Percentiles rank a stretch among this genome's conserved stretches.
Conservation (phyloP, 1,140 invertebrate species). For the Drosophila littoralis region DNA sequence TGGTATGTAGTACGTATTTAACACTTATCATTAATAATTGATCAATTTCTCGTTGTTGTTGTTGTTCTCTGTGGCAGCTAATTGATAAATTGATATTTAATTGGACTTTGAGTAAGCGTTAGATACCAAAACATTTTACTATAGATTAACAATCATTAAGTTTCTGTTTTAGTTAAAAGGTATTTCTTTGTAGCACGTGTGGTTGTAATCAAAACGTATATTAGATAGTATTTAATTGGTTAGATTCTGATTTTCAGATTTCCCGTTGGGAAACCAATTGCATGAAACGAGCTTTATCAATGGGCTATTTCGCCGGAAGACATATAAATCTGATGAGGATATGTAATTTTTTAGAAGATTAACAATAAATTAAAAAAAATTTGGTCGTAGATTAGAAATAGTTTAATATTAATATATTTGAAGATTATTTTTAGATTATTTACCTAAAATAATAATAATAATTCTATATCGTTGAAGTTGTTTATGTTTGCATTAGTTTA, state of each 20-base stretch:
- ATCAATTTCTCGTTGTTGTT: constrained; percentile 21
- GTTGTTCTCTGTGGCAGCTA: constrained; percentile 10
- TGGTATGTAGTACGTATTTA: background rate
- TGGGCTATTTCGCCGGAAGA: too few species aligned
- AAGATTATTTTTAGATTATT: too few species aligned
- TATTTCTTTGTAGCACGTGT: background rate
- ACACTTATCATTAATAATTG: constrained; percentile 33
- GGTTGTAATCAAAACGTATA: background rate
- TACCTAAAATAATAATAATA: too few species aligned
- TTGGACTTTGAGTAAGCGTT: background rate
- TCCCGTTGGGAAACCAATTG: background rate
- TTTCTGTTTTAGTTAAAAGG: background rate
- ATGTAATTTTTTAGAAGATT: too few species aligned
- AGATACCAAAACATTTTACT: constrained; percentile 11
- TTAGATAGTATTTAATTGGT: background rate
- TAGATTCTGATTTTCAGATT: background rate
- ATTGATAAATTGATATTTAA: constrained; percentile 30
- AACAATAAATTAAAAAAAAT: too few species aligned
- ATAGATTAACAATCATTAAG: background rate
- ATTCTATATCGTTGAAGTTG: too few species aligned
- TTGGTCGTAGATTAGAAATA: too few species aligned
- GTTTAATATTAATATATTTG: too few species aligned
- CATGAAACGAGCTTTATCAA: too few species aligned
- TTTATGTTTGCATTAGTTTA: too few species aligned
- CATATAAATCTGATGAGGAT: too few species aligned